Base-by-base conservation (phyloP, 2,113 vertebrate genomes). In the Halichoerus grypus region DNA sequence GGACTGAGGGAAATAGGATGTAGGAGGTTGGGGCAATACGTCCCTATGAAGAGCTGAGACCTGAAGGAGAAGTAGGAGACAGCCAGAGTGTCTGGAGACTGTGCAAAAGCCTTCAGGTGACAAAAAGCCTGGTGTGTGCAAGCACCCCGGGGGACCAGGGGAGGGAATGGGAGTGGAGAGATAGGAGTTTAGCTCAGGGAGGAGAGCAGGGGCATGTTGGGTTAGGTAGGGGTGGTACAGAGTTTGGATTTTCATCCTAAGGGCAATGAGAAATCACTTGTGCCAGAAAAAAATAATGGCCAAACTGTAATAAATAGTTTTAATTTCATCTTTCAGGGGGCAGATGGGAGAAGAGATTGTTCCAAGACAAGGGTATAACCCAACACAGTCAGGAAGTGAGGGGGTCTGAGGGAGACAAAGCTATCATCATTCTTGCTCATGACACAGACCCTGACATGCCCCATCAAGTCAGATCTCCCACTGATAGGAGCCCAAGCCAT, bases 391-490 rank as follows among this genome's bases (percentile, higher is more conserved):
- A 88, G 86, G 77, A 93, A 97, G 67, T 63, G 72, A 76, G 53
- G 26, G 61, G 57, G 26, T 22, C 67, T 49, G 39, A 65, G 21
- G 69, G 11, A 69, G 9, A 77, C 13, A 31, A 93, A 39, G 71
- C 65, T 79, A 69, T 83, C 39, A n/a, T 94, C 92, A 85, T 39
- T 81, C 42, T 94, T 87, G 76, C 76, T 77, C 88, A 67, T 55
- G 33, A 81, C 59, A 36, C 39, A 51, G 39, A 76, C 4, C 31
- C 28, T 61, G 42, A 77, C 96, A 4, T n/a, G 97, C 26, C 77
- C 81, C 84, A 88, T 76, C 94, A 97, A 46, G 85, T 91, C 89
- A 83, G 72, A 88, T 97, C 80, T 72, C 53, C 28, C 46, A 24
- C 10, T 22, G 93, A 97, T 55, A 86, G 85, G 21, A 53, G 49